Evolutionary conservation across 2,888 invertebrate genomes (phyloP).

Genomic region (Acanthacorydalis orientalis): DNA sequence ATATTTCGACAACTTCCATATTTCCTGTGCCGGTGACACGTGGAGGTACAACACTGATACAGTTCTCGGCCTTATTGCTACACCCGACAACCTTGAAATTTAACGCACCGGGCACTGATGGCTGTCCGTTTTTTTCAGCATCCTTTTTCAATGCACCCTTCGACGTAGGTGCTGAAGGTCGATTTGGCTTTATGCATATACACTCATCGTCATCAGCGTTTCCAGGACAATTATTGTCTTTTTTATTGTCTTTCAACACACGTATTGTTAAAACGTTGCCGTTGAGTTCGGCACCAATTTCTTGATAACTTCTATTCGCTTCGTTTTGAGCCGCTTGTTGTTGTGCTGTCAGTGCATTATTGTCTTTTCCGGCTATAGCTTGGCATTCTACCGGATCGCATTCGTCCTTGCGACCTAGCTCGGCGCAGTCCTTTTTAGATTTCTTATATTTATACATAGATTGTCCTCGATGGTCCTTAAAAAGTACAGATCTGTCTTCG

Average conservation of each 20-base stretch:
- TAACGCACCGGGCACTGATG: background rate
- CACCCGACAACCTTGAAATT: conserved; percentile 2
- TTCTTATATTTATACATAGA: conserved; percentile 25
- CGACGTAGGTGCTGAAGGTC: conserved; percentile 17
- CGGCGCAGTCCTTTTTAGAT: conserved; percentile 9
- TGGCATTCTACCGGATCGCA: background rate
- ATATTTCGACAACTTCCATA: conserved; percentile 36
- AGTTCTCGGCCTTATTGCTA: background rate
- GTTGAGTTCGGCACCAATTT: conserved; percentile 47
- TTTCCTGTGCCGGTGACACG: conserved; percentile 19
- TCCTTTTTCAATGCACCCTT: background rate
- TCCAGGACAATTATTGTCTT: conserved; percentile 17
- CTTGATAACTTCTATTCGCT: conserved; percentile 37
- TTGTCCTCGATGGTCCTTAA: conserved; percentile 26
- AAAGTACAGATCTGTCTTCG: conserved; percentile 26
- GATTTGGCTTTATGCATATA: conserved; percentile 13
- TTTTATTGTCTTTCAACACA: conserved; percentile 37
- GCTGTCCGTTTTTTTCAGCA: background rate
- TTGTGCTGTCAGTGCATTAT: background rate
- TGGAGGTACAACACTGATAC: background rate
- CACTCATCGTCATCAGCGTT: conserved; percentile 28
- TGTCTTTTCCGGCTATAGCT: background rate
- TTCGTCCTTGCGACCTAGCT: background rate
- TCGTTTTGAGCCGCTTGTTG: conserved; percentile 29
- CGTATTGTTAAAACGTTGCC: conserved; percentile 47